phyloP scores from a whole-genome alignment of 2,113 vertebrate genomes.

The Trinectes maculatus region DNA sequence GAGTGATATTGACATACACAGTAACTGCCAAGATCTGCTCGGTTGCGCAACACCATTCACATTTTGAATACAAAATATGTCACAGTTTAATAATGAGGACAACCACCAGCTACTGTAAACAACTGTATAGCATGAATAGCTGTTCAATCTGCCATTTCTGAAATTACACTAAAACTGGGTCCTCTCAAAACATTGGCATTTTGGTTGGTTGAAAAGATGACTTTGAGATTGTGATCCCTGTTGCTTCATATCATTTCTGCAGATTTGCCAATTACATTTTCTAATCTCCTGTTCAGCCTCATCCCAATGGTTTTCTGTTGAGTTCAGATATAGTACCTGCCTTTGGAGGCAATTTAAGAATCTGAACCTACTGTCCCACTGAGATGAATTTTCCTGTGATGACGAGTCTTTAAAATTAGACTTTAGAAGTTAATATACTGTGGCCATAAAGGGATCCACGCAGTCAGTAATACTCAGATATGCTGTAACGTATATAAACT shows the following conservation, averaged over 20 bases:
- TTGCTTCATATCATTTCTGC: not conserved
- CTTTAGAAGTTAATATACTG: not conserved
- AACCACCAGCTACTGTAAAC: not conserved
- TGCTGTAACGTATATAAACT: not conserved
- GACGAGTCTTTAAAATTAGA: too few species aligned
- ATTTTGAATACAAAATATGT: constrained; percentile 7
- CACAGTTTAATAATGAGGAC: constrained; percentile 22
- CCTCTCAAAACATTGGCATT: too few species aligned
- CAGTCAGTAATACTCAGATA: not conserved
- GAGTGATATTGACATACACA: constrained; percentile 26
- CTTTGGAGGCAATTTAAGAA: not conserved
- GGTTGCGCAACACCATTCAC: constrained; percentile 26
- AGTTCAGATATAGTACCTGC: not conserved
- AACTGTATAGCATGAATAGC: too few species aligned
- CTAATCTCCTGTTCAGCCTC: not conserved
- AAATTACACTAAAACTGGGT: too few species aligned
- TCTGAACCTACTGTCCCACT: not conserved
- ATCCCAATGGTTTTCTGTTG: too few species aligned
- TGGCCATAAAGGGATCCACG: not conserved
- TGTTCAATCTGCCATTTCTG: too few species aligned
- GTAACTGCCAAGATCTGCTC: constrained; percentile 47
- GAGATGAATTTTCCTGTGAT: too few species aligned
- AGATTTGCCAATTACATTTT: not conserved
- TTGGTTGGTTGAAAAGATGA: not conserved
- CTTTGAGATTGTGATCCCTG: too few species aligned